Evolutionary conservation across 2,113 vertebrate species (phyloP).

Genomic region (Tricholaema leucomelas): DNA sequence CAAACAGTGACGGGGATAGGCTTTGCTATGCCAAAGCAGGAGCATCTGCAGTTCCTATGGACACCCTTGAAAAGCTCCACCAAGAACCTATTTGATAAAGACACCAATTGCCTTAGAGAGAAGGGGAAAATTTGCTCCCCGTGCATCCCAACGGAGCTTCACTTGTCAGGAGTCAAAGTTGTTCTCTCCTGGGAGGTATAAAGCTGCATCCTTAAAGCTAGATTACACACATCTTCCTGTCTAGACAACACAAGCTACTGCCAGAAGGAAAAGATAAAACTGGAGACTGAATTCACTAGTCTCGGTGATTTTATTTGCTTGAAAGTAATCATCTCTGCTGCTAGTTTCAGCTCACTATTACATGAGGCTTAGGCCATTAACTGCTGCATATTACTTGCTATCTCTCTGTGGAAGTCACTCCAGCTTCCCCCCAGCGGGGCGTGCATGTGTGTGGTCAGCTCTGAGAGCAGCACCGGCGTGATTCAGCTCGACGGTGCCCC

Average conservation of each 20-base stretch:
- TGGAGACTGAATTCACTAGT: not conserved
- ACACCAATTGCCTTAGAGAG: not conserved
- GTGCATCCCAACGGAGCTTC: not conserved
- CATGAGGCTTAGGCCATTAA: not conserved
- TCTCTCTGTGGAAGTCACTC: not conserved
- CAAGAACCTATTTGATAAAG: not conserved
- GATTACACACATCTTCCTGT: slow-evolving; percentile 56
- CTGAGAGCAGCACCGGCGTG: not conserved
- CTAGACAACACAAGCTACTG: slow-evolving; percentile 22
- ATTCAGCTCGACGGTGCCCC: not conserved
- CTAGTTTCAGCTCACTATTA: not conserved
- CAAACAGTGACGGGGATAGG: not conserved
- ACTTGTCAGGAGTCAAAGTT: not conserved
- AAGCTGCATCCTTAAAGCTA: slow-evolving; percentile 21
- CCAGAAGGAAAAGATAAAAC: not conserved
- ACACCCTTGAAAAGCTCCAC: not conserved
- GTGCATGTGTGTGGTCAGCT: not conserved
- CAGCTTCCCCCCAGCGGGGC: not conserved
- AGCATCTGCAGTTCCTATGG: not conserved
- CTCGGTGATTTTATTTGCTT: not conserved
- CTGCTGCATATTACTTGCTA: not conserved
- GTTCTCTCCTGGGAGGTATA: not conserved
- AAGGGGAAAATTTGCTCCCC: not conserved
- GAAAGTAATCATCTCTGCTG: not conserved
- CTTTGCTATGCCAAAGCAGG: not conserved